These are phyloP conservation scores for Squalus acanthias DNA, from an alignment of 2,797 vertebrate species.

Conservation along the genomic window DNA sequence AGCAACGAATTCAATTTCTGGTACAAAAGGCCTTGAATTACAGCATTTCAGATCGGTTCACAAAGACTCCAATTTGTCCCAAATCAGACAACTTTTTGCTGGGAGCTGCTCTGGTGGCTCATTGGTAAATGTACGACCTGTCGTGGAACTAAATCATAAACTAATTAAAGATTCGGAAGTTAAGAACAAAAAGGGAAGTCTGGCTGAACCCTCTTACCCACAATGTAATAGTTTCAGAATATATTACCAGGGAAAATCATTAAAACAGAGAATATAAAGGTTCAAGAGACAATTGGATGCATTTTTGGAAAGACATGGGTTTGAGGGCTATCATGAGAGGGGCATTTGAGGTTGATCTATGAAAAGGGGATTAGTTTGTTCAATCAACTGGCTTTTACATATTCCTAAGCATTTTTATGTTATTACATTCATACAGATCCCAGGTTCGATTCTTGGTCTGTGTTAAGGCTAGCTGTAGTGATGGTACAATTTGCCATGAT, in stretches of 20 bases:
- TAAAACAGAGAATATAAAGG: not conserved
- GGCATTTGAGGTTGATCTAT: not conserved
- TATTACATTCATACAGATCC: not conserved
- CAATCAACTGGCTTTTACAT: not conserved
- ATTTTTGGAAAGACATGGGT: not conserved
- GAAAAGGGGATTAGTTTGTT: not conserved
- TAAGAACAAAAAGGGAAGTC: not conserved
- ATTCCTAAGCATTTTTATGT: not conserved
- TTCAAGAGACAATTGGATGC: not conserved
- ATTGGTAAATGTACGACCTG: not conserved
- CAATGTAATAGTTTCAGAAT: not conserved
- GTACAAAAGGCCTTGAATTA: not conserved
- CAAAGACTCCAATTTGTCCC: not conserved
- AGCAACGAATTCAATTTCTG: not conserved
- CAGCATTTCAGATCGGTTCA: not conserved
- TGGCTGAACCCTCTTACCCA: not conserved
- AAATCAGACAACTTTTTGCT: not conserved
- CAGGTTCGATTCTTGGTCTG: not conserved
- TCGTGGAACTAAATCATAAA: not conserved
- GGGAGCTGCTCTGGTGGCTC: not conserved
- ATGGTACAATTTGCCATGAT: not conserved
- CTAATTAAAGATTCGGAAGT: not conserved
- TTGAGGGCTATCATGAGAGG: not conserved
- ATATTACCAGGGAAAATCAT: slow-evolving; percentile 4
- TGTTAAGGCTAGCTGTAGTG: not conserved